Evolutionary conservation across 2,888 invertebrate genomes (phyloP).

Genomic region (Malachius bipustulatus): DNA sequence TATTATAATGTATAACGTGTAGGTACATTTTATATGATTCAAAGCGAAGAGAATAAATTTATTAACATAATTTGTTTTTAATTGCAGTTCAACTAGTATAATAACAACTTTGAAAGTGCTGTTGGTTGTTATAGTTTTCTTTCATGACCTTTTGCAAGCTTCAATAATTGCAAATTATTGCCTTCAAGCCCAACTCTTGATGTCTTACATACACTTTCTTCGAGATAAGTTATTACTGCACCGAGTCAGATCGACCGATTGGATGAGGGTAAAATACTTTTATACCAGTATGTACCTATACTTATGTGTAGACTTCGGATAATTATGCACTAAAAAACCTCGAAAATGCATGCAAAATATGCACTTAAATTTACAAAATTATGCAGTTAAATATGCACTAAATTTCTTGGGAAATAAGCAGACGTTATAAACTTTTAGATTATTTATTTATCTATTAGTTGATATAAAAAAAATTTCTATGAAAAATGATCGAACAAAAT

Average conservation of each 20-base stretch:
- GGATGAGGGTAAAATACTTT: constrained; percentile 55
- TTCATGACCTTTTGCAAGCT: constrained; percentile 74
- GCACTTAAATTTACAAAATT: too few relatives aligned
- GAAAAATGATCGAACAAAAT: too few relatives aligned
- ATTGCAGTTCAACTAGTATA: constrained; percentile 41
- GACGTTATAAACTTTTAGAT: too few relatives aligned
- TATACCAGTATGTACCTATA: not conserved
- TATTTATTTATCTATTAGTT: too few relatives aligned
- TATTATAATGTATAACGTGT: too few relatives aligned
- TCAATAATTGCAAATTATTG: constrained; percentile 73
- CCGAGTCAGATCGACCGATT: constrained; percentile 57
- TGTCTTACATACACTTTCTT: constrained; percentile 60
- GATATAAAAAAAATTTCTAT: too few relatives aligned
- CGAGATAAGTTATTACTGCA: constrained; percentile 60
- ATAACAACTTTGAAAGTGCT: constrained; percentile 45
- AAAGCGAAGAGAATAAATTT: too few relatives aligned
- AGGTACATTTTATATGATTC: too few relatives aligned
- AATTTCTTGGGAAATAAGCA: too few relatives aligned
- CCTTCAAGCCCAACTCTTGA: constrained; percentile 65
- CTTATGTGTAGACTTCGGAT: too few relatives aligned
- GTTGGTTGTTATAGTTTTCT: constrained; percentile 55
- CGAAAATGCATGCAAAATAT: not conserved
- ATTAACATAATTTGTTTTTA: too few relatives aligned
- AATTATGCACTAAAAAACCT: not conserved
- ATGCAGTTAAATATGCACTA: too few relatives aligned